Evolutionary conservation across 2,797 vertebrate genomes (phyloP), one percentile per base, ranked within the genome.

Genomic region (Hemibagrus guttatus): DNA sequence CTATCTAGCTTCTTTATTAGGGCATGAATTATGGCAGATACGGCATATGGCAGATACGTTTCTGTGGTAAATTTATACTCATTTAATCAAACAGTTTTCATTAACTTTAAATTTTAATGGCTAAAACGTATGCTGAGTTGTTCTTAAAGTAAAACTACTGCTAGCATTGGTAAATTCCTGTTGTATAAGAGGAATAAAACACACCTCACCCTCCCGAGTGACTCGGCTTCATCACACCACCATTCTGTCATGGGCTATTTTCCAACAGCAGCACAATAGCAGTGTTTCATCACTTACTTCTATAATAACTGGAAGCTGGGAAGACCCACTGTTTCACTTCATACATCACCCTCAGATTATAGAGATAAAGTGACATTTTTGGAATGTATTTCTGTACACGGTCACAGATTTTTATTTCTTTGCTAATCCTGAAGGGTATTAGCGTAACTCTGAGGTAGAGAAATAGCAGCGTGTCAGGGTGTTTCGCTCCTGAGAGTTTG

Each of bases 321-420:
- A 1, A 26, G 59, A 49, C 59, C 35, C 19, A 19, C 59, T 64
- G 19, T 28, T 81, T 61, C 19, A 64, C 23, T 16, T 28, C 7
- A 46, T 28, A 17, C 79, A 42, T 66, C 26, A 64, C 23, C 39
- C 49, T 81, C 31, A 64, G 58, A 63, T 64, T 81, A 35, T 28
- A 54, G 39, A 54, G 46, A 83, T 68, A 68, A 83, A 68, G 63
- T 54, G 63, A 83, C 28, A 68, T 83, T 35, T 83, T 68, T 28
- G 23, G 16, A 83, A 83, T 23, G 16, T 64, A 19, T 35, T 68
- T 52, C 63, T 68, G 63, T 49, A 66, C 14, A 17, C 58, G 13
- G 59, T 54, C n/a, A 52, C 4, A 2, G 61, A 23, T 64, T 46
- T 46, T 26, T 46, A 63, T 81, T 63, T n/a, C 13, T 63, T 46